Base-by-base conservation (phyloP, 2,888 invertebrate species). In the Leucoma salicis region DNA sequence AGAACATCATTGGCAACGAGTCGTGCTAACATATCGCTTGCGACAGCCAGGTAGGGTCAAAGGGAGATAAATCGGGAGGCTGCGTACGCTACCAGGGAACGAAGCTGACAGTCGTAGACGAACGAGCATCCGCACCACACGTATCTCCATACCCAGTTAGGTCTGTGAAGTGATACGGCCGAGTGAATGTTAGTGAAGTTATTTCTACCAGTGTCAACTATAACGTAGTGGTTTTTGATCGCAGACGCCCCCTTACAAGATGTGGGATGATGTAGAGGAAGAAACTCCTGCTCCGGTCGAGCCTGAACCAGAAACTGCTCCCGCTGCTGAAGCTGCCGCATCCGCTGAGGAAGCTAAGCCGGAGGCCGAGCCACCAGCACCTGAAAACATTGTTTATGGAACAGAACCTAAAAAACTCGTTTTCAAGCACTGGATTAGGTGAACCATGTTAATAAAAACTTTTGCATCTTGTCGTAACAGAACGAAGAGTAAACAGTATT, bases 351-450 rank as follows among this genome's bases (percentile, higher is more conserved):
- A 74, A 27, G 85, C 78, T 31, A 78, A 74, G 18, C 77, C 81
- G 5, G 91, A 78, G 27, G 91, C 87, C 1, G 90, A 85, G 34
- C 83, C 79, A 1, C 87, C 80, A 2, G 80, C 77, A 14, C 81
- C 88, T 3, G 90, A 82, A 41, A 71, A 65, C 45, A 73, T 89
- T 48, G 72, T 74, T 48, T 70, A 70, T 76, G 91, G 81, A 75
- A 85, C 66, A 54, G 91, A 92, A 61, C 93, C 94, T 58, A 93
- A 92, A 64, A 92, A 94, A 63, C 90, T 95, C 40, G 89, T 95
- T 54, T 94, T 94, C 86, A 94, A 92, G 74, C 95, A 96, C 73
- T 96, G 96, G 96, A 95, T 94, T 72, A 93, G 96, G 92, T 94
- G 81, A 62, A 14, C 3, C 10, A 12, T 4, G 15, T 2, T 29